phyloP scores from a whole-genome alignment of 2,113 vertebrate genomes.

The Amphiprion ocellaris region DNA sequence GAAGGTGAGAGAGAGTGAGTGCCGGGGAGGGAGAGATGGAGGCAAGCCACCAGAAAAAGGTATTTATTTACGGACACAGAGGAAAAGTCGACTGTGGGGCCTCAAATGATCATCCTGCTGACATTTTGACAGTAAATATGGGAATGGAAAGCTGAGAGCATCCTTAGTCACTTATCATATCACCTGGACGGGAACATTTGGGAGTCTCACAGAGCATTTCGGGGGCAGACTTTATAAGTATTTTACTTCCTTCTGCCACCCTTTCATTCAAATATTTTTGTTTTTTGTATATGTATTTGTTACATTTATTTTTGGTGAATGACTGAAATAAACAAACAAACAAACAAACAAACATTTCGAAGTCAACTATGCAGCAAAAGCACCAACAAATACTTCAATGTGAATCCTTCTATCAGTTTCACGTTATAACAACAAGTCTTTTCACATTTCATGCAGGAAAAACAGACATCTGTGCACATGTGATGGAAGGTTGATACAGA shows the following conservation, averaged over 20 bases:
- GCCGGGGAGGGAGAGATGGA: slow-evolving; percentile 35
- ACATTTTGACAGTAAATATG: slow-evolving; percentile 3
- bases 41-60: slow-evolving; percentile 30
- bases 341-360: neutral
- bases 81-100: neutral
- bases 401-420: neutral
- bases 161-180: neutral
- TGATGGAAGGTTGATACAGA: neutral
- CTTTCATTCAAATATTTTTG: too few species aligned
- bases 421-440: neutral
- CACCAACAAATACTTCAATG: neutral
- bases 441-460: neutral
- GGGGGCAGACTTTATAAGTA: too few species aligned
- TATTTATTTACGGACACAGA: slow-evolving; percentile 51
- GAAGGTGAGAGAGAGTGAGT: slow-evolving; percentile 61
- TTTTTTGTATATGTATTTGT: too few species aligned
- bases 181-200: neutral
- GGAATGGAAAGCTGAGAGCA: neutral
- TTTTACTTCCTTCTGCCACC: too few species aligned
- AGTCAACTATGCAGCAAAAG: neutral
- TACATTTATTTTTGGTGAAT: too few species aligned
- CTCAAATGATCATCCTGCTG: slow-evolving; percentile 12
- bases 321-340: too few species aligned
- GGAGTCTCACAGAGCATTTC: too few species aligned
- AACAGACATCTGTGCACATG: too few species aligned